These are phyloP conservation scores for Dasyprocta punctata DNA, from an alignment of 2,113 vertebrate species.

Conservation along the genomic window DNA sequence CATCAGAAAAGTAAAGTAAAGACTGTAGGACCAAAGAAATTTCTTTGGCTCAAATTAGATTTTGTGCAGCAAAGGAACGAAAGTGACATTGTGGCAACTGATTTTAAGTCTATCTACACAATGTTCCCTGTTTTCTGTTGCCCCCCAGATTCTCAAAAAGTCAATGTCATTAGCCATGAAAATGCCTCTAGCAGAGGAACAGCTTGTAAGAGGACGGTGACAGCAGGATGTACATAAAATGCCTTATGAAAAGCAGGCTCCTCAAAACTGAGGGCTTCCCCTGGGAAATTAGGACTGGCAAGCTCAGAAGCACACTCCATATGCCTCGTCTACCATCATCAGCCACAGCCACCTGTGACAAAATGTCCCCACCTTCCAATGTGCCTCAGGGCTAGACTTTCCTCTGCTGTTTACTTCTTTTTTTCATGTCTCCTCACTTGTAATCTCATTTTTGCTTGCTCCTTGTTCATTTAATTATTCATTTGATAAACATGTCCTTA, in stretches of 20 bases:
- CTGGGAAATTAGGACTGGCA: conserved; percentile 54
- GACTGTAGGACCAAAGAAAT: neutral
- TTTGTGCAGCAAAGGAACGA: conserved; percentile 37
- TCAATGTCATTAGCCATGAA: conserved; percentile 29
- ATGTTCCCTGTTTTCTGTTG: conserved; percentile 3
- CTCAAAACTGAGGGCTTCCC: conserved; percentile 60
- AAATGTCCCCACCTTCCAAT: conserved; percentile 35
- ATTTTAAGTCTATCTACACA: neutral
- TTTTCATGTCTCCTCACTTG: neutral
- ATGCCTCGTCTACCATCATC: conserved; percentile 37
- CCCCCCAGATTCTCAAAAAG: neutral
- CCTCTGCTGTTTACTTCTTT: neutral
- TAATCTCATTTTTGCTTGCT: conserved; percentile 32
- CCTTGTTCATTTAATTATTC: conserved; percentile 50
- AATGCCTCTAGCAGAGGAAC: conserved; percentile 59
- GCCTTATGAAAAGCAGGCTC: conserved; percentile 58
- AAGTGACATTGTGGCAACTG: neutral
- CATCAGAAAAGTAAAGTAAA: conserved; percentile 14
- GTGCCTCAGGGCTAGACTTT: conserved; percentile 6
- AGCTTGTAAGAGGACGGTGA: conserved; percentile 51
- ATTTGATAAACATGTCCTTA: conserved; percentile 39
- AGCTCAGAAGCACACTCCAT: conserved; percentile 52
- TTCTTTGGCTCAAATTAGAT: conserved; percentile 52
- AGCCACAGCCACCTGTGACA: conserved; percentile 64
- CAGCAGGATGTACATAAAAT: conserved; percentile 67